Evolutionary conservation across 2,113 vertebrate genomes (phyloP).

Genomic region (Coreoperca whiteheadi): DNA sequence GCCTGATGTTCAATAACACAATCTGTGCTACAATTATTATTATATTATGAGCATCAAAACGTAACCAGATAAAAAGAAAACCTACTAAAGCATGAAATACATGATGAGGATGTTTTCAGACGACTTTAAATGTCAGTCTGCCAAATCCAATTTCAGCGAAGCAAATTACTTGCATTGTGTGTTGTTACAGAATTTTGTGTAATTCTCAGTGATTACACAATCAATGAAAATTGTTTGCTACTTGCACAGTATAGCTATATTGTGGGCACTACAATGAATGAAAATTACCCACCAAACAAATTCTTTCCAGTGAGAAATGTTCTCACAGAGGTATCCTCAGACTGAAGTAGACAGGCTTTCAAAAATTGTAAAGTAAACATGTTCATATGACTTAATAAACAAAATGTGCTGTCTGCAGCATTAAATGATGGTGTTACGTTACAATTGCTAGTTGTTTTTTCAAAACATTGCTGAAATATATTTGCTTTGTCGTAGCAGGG

Average conservation of each 20-base stretch:
- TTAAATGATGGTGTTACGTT: background rate
- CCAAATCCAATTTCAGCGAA: constrained; percentile 59
- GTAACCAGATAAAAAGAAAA: constrained; percentile 29
- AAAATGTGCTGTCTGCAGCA: background rate
- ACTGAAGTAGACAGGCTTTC: background rate
- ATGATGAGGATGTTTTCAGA: constrained; percentile 23
- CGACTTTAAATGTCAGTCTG: constrained; percentile 17
- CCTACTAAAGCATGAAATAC: constrained; percentile 13
- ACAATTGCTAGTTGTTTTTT: background rate
- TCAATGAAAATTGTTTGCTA: constrained; percentile 59
- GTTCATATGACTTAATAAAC: background rate
- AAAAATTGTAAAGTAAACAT: constrained; percentile 4
- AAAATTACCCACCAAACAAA: background rate
- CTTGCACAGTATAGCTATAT: constrained; percentile 18
- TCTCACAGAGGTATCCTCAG: background rate
- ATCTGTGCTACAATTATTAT: constrained; percentile 19
- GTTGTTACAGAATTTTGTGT: constrained; percentile 48
- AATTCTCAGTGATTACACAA: constrained; percentile 50
- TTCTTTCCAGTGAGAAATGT: background rate
- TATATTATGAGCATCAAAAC: constrained; percentile 29
- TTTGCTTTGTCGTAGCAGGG: too few species aligned
- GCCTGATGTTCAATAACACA: background rate
- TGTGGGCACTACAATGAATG: constrained; percentile 4
- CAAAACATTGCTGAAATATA: background rate
- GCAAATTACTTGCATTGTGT: constrained; percentile 31